phyloP scores from a whole-genome alignment of 1,140 invertebrate genomes.

The Achatina immaculata region DNA sequence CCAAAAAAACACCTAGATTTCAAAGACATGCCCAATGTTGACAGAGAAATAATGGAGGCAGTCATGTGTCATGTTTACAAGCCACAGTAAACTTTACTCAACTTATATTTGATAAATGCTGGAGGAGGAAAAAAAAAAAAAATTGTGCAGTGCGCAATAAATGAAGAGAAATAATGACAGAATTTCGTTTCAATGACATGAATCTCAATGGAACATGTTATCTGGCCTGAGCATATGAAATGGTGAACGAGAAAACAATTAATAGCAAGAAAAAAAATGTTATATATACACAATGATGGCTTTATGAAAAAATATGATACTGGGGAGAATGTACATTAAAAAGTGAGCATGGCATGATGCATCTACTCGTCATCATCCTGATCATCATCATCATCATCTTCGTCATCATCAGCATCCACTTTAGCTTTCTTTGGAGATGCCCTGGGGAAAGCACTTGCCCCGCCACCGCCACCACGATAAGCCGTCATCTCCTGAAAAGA shows the following conservation, averaged over 20 bases:
- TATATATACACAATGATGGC: neutral
- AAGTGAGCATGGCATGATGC: neutral
- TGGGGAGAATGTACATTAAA: neutral
- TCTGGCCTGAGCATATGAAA: neutral
- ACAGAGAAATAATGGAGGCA: too few species aligned
- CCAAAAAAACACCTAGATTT: too few species aligned
- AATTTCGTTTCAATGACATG: too few species aligned
- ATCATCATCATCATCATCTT: constrained; percentile 58
- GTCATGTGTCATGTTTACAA: too few species aligned
- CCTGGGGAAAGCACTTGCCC: constrained; percentile 25
- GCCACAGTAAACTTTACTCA: too few species aligned
- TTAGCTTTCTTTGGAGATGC: constrained; percentile 39
- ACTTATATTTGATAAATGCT: too few species aligned
- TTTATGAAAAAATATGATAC: neutral
- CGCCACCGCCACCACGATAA: constrained; percentile 41
- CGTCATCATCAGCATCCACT: constrained; percentile 49
- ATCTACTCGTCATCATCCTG: constrained; percentile 55
- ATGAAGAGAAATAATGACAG: too few species aligned
- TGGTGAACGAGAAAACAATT: neutral
- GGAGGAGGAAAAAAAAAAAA: too few species aligned
- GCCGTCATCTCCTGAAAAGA: constrained; percentile 54
- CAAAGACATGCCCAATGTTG: too few species aligned
- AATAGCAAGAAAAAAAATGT: neutral
- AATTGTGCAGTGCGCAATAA: too few species aligned
- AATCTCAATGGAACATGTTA: too few species aligned